These are phyloP conservation scores for Dromius quadrimaculatus DNA, from an alignment of 2,888 invertebrate genomes.

Conservation along the genomic window DNA sequence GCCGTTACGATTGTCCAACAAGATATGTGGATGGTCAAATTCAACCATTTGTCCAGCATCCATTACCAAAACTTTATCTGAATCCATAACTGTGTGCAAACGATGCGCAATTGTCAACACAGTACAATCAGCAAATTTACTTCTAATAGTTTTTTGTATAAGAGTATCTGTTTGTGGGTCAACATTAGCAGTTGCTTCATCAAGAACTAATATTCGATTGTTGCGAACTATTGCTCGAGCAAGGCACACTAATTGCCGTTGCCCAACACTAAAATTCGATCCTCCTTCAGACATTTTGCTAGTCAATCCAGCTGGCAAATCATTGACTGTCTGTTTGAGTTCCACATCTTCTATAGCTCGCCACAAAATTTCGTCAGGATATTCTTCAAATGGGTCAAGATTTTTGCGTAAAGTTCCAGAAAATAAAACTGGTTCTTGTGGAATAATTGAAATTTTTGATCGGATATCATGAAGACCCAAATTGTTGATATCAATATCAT, in stretches of 20 bases:
- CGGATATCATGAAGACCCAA: slow-evolving; percentile 80
- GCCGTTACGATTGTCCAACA: slow-evolving; percentile 73
- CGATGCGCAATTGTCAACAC: slow-evolving; percentile 88
- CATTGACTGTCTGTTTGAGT: slow-evolving; percentile 75
- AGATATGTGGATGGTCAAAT: slow-evolving; percentile 79
- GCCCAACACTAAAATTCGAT: slow-evolving; percentile 65
- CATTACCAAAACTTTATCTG: slow-evolving; percentile 84
- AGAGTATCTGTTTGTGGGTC: slow-evolving; percentile 82
- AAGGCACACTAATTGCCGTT: slow-evolving; percentile 78
- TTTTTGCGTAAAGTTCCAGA: slow-evolving; percentile 86
- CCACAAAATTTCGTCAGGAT: slow-evolving; percentile 82
- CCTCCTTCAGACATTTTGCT: slow-evolving; percentile 79
- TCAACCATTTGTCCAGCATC: slow-evolving; percentile 82
- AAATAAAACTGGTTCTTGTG: slow-evolving; percentile 84
- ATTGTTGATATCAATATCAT: slow-evolving; percentile 74
- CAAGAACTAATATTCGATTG: slow-evolving; percentile 62
- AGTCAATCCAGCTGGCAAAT: slow-evolving; percentile 74
- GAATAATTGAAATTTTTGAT: slow-evolving; percentile 80
- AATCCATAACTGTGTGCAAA: slow-evolving; percentile 88
- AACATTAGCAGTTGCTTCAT: slow-evolving; percentile 87
- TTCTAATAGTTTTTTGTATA: slow-evolving; percentile 81
- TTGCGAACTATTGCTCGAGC: slow-evolving; percentile 73
- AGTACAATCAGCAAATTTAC: slow-evolving; percentile 81
- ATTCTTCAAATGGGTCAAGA: slow-evolving; percentile 85
- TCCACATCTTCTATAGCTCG: slow-evolving; percentile 82